Conservation (phyloP, 2,797 vertebrate genomes). For the Gymnodraco acuticeps region DNA sequence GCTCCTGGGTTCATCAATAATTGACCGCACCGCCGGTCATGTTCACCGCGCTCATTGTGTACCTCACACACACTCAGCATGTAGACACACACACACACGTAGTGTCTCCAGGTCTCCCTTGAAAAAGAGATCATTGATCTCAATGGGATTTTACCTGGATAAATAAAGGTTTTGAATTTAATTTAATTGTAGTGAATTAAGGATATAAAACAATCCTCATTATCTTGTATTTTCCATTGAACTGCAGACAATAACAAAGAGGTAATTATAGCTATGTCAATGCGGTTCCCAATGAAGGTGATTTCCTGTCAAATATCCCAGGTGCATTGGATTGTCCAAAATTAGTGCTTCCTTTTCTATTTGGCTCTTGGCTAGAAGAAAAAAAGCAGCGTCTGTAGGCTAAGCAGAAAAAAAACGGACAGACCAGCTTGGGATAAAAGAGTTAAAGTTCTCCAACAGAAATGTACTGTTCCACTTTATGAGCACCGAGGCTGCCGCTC, state of each 20-base stretch:
- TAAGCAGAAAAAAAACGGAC: constrained; percentile 66
- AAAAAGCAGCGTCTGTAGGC: constrained; percentile 83
- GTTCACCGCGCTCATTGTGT: constrained; percentile 68
- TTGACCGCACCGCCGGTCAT: constrained; percentile 62
- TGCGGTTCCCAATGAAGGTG: constrained; percentile 28
- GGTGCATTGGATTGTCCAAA: constrained; percentile 73
- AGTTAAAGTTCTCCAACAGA: constrained; percentile 64
- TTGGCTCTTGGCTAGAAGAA: constrained; percentile 81
- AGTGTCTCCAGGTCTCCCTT: too few species aligned
- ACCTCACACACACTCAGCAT: not conserved
- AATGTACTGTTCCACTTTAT: constrained; percentile 74
- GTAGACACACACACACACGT: constrained; percentile 5
- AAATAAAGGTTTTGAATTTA: too few species aligned
- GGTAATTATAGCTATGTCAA: not conserved
- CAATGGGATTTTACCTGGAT: too few species aligned
- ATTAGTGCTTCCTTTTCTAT: constrained; percentile 75
- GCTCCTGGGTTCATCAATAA: constrained; percentile 73
- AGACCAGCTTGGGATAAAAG: constrained; percentile 53
- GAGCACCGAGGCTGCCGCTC: constrained; percentile 64
- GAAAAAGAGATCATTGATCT: too few species aligned
- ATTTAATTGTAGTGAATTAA: constrained; percentile 4
- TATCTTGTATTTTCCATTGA: constrained; percentile 46
- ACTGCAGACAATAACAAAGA: constrained; percentile 40
- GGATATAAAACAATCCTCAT: constrained; percentile 39
- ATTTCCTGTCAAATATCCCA: constrained; percentile 52